Base-by-base conservation (phyloP, 2,113 vertebrate species). In the Smithornis capensis region DNA sequence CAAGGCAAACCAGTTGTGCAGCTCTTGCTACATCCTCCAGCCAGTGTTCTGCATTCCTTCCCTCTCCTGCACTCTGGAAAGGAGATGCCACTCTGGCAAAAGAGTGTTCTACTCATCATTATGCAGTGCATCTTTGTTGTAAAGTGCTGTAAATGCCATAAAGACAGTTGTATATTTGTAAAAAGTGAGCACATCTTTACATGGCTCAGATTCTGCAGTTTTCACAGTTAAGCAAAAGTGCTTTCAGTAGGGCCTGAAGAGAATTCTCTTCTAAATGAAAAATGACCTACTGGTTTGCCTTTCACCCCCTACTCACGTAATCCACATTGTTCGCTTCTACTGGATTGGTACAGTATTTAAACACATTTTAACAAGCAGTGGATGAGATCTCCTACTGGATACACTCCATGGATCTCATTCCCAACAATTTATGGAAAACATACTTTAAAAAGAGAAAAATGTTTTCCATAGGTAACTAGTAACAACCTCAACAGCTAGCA, bases 401-500 rank as follows among this genome's bases (percentile, higher is more conserved):
- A 63, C 2, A 4, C 6, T 35, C 59, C 31, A 82, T 0, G 74
- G 44, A 57, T 63, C 35, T 79, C 25, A 67, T 33, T 92, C 63
- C 12, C 23, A 69, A 71, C 18, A 83, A 50, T 25, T 77, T 17
- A 74, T 1, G 42, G 55, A 74, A 64, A 82, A 85, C 29, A 23
- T 6, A 63, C 44, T 69, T 81, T 13, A 6, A 29, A 49, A 87
- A 87, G 76, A 38, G 42, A 53, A 65, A 23, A 49, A 67, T 70
- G 38, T 71, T 92, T 90, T 90, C 33, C 31, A 49, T 28, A 52
- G 37, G 62, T 87, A 94, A 25, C 45, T 27, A 74, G 60, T 60
- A 88, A 91, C 77, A 62, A 89, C 76, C 57, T 79, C 68, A 94
- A 84, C 75, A 94, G 56, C 78, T 40, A 86, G 44, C 45, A 86